Evolutionary conservation across 1,140 invertebrate species (phyloP).

Genomic region (Drepana arcuata): DNA sequence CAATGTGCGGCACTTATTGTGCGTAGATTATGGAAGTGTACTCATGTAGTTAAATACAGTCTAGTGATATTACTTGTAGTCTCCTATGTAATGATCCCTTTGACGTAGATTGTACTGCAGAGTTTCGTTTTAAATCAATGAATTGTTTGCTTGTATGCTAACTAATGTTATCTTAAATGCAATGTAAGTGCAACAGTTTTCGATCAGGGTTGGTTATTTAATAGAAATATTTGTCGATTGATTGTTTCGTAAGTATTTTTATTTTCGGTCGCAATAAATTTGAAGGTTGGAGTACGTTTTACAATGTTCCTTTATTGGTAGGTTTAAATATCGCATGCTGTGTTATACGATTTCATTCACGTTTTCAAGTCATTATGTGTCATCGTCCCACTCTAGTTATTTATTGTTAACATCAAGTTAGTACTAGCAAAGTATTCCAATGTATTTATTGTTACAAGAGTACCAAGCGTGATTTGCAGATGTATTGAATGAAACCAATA

Average conservation of each 20-base stretch:
- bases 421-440: constrained; percentile 50
- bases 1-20: constrained; percentile 21
- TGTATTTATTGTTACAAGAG: constrained; percentile 63
- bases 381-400: constrained; percentile 39
- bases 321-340: constrained; percentile 29
- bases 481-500: constrained; percentile 41
- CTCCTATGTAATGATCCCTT: constrained; percentile 15
- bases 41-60: constrained; percentile 10
- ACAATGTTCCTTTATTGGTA: constrained; percentile 27
- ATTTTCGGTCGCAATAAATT: too few relatives aligned
- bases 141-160: neutral
- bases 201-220: neutral
- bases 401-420: constrained; percentile 30
- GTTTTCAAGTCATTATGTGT: constrained; percentile 47
- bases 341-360: constrained; percentile 15
- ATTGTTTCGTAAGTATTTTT: too few relatives aligned
- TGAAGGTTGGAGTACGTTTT: too few relatives aligned
- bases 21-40: constrained; percentile 30
- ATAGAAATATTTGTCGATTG: too few relatives aligned
- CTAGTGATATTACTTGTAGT: constrained; percentile 49
- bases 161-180: neutral
- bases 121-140: constrained; percentile 11
- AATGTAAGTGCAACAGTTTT: too few relatives aligned
- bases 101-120: constrained; percentile 14
- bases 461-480: constrained; percentile 43